Base-by-base conservation (phyloP, 1,140 invertebrate species). In the Andrena cerasifolii region DNA sequence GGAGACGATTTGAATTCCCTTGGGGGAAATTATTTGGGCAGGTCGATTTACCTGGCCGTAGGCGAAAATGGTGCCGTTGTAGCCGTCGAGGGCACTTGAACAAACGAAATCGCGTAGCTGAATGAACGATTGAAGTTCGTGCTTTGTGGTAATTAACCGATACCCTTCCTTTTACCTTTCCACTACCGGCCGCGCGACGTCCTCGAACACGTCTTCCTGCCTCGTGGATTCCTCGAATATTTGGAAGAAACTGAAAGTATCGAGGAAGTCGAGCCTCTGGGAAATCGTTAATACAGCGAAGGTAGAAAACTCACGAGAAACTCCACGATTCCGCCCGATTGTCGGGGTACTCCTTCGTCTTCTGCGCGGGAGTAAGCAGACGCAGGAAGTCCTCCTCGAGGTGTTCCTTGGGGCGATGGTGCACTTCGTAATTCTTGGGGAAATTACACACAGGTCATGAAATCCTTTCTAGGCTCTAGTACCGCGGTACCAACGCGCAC, bases 11-110 rank as follows among this genome's bases (percentile, higher is more conserved):
- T 40, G 36, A 40, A 5, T 10, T 40, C 10, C 36, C 4, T 40
- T 40, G 10, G 36, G 10, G 36, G 36, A 5, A 40, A n/a, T n/a
- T n/a, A n/a, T n/a, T n/a, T n/a, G n/a, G n/a, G n/a, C n/a, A n/a
- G n/a, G n/a, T n/a, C n/a, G n/a, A n/a, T 66, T 85, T 89, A 93
- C 93, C 92, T 97, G 96, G 43, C 96, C 96, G 87, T 97, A 97
- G 0, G 96, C 96, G 93, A 97, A 97, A 75, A 97, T 96, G n/a
- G 96, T 97, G 63, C 96, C 96, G 93, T 97, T 97, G 92, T 96
- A 97, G 2, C 96, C 96, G 85, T 94, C 92, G 12, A 97, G 93
- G 10, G 96, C 95, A 61, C 93, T 93, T 74, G 43, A 90, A 90
- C 45, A 72, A 79, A 76, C 12, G 43, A 80, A 68, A 68, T 82